Evolutionary conservation across 2,797 vertebrate genomes (phyloP).

Genomic region (Darevskia mixta): DNA sequence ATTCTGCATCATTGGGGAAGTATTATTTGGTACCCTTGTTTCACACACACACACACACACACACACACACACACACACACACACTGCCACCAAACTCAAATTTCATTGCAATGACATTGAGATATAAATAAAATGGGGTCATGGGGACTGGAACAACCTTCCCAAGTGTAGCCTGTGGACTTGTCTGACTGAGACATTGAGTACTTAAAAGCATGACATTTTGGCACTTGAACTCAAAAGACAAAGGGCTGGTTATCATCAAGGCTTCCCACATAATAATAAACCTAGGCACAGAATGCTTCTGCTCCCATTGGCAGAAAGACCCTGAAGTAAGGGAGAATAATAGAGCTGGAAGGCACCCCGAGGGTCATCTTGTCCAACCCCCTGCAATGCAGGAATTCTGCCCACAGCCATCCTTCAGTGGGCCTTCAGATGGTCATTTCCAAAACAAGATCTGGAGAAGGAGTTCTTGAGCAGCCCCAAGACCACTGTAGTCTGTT

Average conservation of each 20-base stretch:
- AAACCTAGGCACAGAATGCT: neutral
- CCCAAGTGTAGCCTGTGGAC: neutral
- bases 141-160: neutral
- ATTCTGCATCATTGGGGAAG: neutral
- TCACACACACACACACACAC: fast-evolving
- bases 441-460: neutral
- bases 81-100: neutral
- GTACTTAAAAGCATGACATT: conserved; percentile 22
- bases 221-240: neutral
- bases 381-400: no score
- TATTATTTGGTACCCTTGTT: neutral
- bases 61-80: no score
- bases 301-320: neutral
- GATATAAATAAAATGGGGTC: neutral
- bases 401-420: no score
- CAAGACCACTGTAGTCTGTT: no score
- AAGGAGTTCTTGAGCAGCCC: no score
- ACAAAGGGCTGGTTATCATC: neutral
- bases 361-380: no score
- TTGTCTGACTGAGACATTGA: neutral
- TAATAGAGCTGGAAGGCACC: no score
- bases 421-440: no score
- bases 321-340: neutral
- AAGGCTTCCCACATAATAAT: neutral
- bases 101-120: neutral